Evolutionary conservation across 2,888 invertebrate genomes (phyloP).

Genomic region (Cheilosia soror): DNA sequence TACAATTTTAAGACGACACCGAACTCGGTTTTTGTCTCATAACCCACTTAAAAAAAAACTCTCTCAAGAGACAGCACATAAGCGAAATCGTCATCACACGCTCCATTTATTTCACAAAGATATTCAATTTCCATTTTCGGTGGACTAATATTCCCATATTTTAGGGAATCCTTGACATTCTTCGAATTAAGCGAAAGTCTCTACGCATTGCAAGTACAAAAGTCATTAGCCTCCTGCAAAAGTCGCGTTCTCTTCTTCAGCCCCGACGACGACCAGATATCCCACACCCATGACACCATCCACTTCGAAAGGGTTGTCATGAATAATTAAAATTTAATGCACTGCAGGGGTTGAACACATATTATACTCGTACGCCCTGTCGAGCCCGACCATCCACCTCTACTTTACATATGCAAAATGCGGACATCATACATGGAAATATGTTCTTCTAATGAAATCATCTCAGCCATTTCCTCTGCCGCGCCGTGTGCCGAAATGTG

Average conservation of each 20-base stretch:
- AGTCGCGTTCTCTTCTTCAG: conserved; percentile 8
- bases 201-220: conserved; percentile 21
- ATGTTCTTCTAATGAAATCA: conserved; percentile 70
- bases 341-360: conserved; percentile 82
- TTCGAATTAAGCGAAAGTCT: neutral
- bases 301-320: conserved; percentile 79
- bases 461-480: conserved; percentile 49
- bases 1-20: too few relatives aligned
- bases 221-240: conserved; percentile 33
- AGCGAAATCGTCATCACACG: neutral
- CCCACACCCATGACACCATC: conserved; percentile 1
- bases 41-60: too few relatives aligned
- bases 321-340: conserved; percentile 83
- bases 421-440: conserved; percentile 72
- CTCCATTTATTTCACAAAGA: neutral
- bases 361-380: conserved; percentile 70
- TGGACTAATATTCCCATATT: neutral
- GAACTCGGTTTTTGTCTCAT: too few relatives aligned
- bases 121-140: neutral
- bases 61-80: neutral
- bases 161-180: conserved; percentile 6
- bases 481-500: conserved; percentile 24
- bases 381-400: conserved; percentile 4
- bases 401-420: conserved; percentile 37
- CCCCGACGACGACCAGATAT: neutral